These are phyloP conservation scores for Lamellibrachia satsuma DNA, from an alignment of 2,888 invertebrate species.

Conservation along the genomic window DNA sequence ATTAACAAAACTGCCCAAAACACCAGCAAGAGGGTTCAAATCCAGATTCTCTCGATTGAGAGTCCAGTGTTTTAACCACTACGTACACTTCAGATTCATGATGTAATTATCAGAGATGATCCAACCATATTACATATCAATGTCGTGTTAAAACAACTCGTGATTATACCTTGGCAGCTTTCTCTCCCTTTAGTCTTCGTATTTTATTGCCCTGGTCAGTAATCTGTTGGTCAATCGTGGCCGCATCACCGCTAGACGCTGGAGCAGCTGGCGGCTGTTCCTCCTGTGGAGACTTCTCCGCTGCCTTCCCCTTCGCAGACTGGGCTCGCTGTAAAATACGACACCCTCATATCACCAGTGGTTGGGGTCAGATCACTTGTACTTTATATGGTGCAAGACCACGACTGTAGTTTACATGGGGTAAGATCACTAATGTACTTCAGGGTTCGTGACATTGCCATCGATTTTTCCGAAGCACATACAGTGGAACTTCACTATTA, in stretches of 20 bases:
- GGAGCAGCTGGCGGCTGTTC: conserved; percentile 48
- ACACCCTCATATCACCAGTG: not conserved
- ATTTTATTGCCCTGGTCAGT: conserved; percentile 76
- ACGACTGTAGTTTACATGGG: not conserved
- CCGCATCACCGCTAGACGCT: conserved; percentile 28
- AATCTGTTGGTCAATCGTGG: conserved; percentile 61
- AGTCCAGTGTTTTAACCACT: not conserved
- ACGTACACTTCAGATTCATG: too few species aligned
- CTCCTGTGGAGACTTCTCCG: conserved; percentile 62
- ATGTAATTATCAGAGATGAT: too few species aligned
- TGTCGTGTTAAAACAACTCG: not conserved
- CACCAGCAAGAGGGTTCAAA: not conserved
- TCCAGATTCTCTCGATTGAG: not conserved
- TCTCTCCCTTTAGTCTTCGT: conserved; percentile 72
- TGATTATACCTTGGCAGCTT: conserved; percentile 45
- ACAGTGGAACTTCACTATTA: too few species aligned
- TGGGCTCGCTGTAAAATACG: conserved; percentile 52
- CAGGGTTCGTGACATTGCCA: not conserved
- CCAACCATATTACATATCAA: too few species aligned
- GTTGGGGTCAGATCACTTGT: not conserved
- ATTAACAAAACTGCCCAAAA: not conserved
- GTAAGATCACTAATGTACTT: not conserved
- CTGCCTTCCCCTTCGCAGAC: conserved; percentile 57
- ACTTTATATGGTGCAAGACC: not conserved
- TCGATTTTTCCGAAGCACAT: too few species aligned